These are phyloP conservation scores for Callospermophilus lateralis DNA, from an alignment of 2,113 vertebrate genomes.

Conservation along the genomic window DNA sequence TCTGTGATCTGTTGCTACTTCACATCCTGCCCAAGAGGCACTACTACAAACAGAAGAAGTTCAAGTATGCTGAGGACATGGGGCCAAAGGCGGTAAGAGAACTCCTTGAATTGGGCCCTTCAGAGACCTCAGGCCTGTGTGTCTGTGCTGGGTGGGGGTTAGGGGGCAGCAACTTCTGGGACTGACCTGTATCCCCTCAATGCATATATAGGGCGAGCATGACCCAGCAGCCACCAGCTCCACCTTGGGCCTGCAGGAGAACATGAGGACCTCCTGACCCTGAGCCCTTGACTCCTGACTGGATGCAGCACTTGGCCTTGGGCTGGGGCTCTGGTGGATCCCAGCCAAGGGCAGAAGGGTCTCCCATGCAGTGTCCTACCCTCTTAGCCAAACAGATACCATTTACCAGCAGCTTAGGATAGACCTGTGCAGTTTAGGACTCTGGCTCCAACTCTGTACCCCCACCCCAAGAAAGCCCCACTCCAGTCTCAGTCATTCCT, in stretches of 20 bases:
- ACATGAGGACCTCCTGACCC: constrained; percentile 78
- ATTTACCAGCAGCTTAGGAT: not conserved
- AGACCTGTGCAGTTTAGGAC: not conserved
- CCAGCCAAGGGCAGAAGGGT: not conserved
- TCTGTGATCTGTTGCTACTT: constrained; percentile 96
- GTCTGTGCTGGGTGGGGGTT: not conserved
- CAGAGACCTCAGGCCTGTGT: not conserved
- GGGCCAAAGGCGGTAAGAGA: constrained; percentile 79
- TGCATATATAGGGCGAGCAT: constrained; percentile 44
- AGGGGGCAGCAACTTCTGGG: not conserved
- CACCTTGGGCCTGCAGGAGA: constrained; percentile 75
- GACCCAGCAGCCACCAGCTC: constrained; percentile 72
- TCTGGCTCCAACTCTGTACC: not conserved
- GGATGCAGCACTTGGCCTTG: not conserved
- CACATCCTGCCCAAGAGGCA: constrained; percentile 94
- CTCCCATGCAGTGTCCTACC: not conserved
- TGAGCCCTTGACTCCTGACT: not conserved
- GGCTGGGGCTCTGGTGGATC: not conserved
- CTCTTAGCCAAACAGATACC: not conserved
- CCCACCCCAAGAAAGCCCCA: not conserved
- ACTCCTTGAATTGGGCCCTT: rapidly evolving
- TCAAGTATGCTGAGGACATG: constrained; percentile 91
- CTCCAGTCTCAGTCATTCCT: not conserved
- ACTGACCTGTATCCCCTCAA: not conserved
- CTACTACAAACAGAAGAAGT: constrained; percentile 98